These are phyloP conservation scores for Dynastes grantii DNA, from an alignment of 2,888 invertebrate genomes.

Conservation along the genomic window DNA sequence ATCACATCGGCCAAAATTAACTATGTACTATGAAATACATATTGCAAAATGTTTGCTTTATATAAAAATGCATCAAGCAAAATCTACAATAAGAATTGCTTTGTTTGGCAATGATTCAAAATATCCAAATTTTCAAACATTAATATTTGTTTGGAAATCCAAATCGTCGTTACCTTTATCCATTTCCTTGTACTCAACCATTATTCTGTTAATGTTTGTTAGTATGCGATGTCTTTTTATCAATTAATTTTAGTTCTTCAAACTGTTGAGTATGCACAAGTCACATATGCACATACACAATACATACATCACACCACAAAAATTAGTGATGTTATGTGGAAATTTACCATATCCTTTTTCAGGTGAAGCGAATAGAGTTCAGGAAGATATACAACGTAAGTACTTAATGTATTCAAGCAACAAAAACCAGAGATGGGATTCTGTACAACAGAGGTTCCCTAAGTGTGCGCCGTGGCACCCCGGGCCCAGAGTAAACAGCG, in stretches of 20 bases:
- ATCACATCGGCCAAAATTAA: constrained; percentile 1
- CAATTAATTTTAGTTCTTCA: constrained; percentile 20
- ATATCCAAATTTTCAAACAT: too few relatives aligned
- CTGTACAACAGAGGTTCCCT: too few relatives aligned
- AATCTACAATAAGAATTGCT: too few relatives aligned
- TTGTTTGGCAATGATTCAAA: too few relatives aligned
- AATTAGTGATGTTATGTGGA: not conserved
- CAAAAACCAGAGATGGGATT: too few relatives aligned
- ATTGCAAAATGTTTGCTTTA: too few relatives aligned
- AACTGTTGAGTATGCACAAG: not conserved
- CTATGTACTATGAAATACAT: not conserved
- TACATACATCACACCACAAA: constrained; percentile 29
- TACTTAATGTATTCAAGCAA: constrained; percentile 60
- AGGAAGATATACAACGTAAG: constrained; percentile 85
- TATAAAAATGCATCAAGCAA: too few relatives aligned
- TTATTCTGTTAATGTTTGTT: constrained; percentile 15
- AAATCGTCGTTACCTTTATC: constrained; percentile 1
- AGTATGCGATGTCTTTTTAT: constrained; percentile 12
- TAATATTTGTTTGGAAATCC: not conserved
- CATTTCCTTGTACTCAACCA: constrained; percentile 4
- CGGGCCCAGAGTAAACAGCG: too few relatives aligned
- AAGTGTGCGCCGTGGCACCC: too few relatives aligned
- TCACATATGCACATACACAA: constrained; percentile 20
- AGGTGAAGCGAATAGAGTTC: constrained; percentile 84
- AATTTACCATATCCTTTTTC: constrained; percentile 65